Evolutionary conservation across 1,140 invertebrate genomes (phyloP).

Genomic region (Drepana arcuata): DNA sequence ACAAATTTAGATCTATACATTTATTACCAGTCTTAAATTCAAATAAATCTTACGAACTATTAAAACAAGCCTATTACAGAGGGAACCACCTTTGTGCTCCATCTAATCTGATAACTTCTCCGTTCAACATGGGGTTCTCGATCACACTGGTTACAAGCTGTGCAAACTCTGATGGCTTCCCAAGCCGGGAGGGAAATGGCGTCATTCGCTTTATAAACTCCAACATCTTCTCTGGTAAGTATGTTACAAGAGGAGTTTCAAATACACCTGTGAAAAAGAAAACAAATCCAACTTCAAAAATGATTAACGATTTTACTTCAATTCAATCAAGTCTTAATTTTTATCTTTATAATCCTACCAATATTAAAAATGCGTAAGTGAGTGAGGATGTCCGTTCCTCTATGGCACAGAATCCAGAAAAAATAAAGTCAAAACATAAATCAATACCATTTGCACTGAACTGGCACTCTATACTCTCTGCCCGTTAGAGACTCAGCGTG

Average conservation of each 20-base stretch:
- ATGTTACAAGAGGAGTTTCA: constrained; percentile 87
- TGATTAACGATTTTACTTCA: too few species aligned
- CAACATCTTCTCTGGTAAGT: constrained; percentile 89
- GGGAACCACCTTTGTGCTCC: constrained; percentile 86
- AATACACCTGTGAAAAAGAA: constrained; percentile 81
- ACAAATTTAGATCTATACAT: constrained; percentile 11
- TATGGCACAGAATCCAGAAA: too few species aligned
- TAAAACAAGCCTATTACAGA: constrained; percentile 24
- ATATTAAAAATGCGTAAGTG: too few species aligned
- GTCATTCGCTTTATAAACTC: constrained; percentile 84
- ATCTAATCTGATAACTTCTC: constrained; percentile 94
- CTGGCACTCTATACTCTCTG: too few species aligned
- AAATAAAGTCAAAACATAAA: too few species aligned
- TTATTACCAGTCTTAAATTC: constrained; percentile 33
- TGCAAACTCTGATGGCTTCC: constrained; percentile 93
- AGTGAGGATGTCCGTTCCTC: too few species aligned
- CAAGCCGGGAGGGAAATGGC: constrained; percentile 91
- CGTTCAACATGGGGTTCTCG: constrained; percentile 94
- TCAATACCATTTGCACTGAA: too few species aligned
- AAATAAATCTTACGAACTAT: constrained; percentile 15
- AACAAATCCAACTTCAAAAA: background rate
- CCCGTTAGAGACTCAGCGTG: too few species aligned
- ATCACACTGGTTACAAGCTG: constrained; percentile 90
- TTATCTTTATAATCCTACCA: too few species aligned
- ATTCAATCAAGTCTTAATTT: too few species aligned